These are phyloP conservation scores for Gavia stellata DNA, from an alignment of 2,113 vertebrate genomes.

Conservation along the genomic window DNA sequence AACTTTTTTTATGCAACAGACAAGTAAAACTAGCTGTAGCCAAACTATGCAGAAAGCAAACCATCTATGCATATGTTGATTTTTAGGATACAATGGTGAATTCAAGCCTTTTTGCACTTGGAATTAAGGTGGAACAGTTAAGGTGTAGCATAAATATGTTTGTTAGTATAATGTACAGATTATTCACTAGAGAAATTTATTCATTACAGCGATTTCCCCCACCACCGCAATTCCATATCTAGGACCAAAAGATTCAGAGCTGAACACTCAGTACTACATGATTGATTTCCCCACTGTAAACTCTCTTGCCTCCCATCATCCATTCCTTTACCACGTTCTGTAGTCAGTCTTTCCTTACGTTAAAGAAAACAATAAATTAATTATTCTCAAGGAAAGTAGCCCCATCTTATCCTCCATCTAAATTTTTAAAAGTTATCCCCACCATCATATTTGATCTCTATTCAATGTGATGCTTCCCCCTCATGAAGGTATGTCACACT, in stretches of 20 bases:
- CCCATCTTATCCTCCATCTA: background rate
- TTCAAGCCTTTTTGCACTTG: background rate
- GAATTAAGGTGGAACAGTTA: background rate
- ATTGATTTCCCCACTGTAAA: background rate
- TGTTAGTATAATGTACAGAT: background rate
- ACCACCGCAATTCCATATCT: background rate
- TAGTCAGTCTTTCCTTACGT: background rate
- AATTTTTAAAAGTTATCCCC: background rate
- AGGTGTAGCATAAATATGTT: background rate
- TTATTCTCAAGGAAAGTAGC: background rate
- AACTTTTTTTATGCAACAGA: background rate
- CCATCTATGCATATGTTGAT: background rate
- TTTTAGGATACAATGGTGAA: background rate
- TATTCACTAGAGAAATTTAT: background rate
- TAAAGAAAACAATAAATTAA: background rate
- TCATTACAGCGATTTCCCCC: background rate
- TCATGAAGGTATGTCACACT: background rate
- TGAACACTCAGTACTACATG: background rate
- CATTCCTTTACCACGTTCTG: background rate
- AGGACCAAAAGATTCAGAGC: background rate
- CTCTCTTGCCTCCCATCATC: background rate
- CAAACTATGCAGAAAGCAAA: background rate
- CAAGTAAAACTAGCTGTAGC: background rate
- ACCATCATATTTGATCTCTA: background rate
- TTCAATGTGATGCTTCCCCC: background rate